Conservation (phyloP, 2,797 vertebrate genomes). For the Crenuchus spilurus region DNA sequence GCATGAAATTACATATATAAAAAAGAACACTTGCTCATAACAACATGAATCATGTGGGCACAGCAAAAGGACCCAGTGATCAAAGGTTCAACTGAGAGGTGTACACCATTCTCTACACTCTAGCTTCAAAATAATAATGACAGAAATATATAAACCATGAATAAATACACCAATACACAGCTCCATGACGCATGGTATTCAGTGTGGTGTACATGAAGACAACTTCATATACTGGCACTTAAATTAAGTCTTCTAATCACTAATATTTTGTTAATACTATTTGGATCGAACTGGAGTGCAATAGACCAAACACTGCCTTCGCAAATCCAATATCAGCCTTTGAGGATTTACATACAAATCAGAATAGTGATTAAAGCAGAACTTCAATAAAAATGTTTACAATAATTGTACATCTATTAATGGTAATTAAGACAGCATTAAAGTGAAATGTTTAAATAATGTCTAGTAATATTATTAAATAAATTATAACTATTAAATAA, state of each 20-base stretch:
- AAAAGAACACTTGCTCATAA: background rate
- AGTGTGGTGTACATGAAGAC: background rate
- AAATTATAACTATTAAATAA: too few relatives aligned
- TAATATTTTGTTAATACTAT: background rate
- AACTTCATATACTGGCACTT: slow-evolving; percentile 4
- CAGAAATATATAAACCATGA: background rate
- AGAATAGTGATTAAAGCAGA: too few relatives aligned
- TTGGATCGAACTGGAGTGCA: background rate
- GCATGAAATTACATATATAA: background rate
- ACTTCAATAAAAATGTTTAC: too few relatives aligned
- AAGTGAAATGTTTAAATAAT: too few relatives aligned
- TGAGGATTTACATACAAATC: background rate
- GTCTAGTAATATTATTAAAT: too few relatives aligned
- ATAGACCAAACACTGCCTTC: background rate
- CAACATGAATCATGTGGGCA: background rate
- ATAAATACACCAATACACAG: background rate
- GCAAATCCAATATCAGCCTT: too few relatives aligned
- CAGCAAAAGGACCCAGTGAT: background rate
- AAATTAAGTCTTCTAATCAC: background rate
- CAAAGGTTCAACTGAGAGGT: too few relatives aligned
- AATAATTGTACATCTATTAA: too few relatives aligned
- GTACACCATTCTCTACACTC: background rate
- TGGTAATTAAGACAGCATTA: too few relatives aligned
- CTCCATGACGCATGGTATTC: background rate
- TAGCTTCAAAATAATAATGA: too few relatives aligned